Base-by-base conservation (phyloP, 2,797 vertebrate genomes). In the Dipus sagitta region DNA sequence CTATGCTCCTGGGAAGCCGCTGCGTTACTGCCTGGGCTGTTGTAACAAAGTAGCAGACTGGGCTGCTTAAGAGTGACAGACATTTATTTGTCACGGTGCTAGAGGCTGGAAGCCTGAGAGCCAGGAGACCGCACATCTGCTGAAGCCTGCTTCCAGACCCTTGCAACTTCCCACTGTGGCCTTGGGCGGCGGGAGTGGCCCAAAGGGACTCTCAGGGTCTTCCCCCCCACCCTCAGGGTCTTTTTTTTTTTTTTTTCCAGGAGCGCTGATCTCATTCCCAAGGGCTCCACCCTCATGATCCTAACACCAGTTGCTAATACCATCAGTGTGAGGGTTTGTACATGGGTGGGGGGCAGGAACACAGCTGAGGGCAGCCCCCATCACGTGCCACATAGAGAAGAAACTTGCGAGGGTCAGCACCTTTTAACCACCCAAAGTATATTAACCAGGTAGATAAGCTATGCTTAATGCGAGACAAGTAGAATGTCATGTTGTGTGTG, bases 1-100 rank as follows among this genome's bases (percentile, higher is more conserved):
- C 14, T 5, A 11, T 12, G 14, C 4, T 28, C 0, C 0, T 1
- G 14, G 58, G 62, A 26, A n/a, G 38, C 20, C 9, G 10, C 52
- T 10, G 52, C 2, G 10, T 54, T 11, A 54, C 52, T 1, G 68
- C n/a, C 38, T 64, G 10, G 30, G 24, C 54, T 14, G 15, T 42
- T 54, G 10, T 6, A 6, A 38, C 68, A 20, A 8, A 21, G 54
- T 79, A 18, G 21, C 17, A 62, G 60, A 7, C 42, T 47, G 6
- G 6, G 74, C 23, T 9, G 30, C 65, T 68, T 32, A 52, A 14
- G n/a, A n/a, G 23, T 30, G 15, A 9, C 30, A 32, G 6, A 32
- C 21, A 10, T 4, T n/a, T 23, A 23, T n/a, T 23, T n/a, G 23
- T 23, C 28, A 13, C 3, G 14, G 28, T 42, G 17, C 32, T 34